Evolutionary conservation across 2,888 invertebrate genomes (phyloP).

Genomic region (Malacosoma neustria): DNA sequence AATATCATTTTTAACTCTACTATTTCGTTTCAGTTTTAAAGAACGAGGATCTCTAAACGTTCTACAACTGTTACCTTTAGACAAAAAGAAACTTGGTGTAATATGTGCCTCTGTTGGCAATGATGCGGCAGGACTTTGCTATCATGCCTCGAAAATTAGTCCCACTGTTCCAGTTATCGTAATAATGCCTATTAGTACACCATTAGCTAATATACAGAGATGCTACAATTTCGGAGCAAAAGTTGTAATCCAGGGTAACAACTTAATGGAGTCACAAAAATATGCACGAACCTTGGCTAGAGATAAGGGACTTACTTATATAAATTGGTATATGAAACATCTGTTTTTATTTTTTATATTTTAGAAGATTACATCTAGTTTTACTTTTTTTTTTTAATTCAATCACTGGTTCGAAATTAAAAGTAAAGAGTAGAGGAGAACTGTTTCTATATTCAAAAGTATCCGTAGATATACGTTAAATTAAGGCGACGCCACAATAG

Average conservation of each 20-base stretch:
- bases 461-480: too few species aligned
- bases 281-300: conserved; percentile 75
- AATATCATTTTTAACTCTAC: too few species aligned
- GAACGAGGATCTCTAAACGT: conserved; percentile 81
- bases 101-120: conserved; percentile 83
- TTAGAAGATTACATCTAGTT: too few species aligned
- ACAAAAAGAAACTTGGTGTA: conserved; percentile 77
- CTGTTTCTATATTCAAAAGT: too few species aligned
- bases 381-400: too few species aligned
- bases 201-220: conserved; percentile 79
- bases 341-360: too few species aligned
- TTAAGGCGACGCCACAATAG: too few species aligned
- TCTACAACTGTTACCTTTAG: conserved; percentile 69
- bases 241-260: conserved; percentile 77
- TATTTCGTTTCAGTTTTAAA: conserved; percentile 75
- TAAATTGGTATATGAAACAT: conserved; percentile 81
- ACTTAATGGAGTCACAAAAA: conserved; percentile 75
- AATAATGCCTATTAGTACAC: conserved; percentile 79
- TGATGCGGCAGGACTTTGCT: conserved; percentile 79
- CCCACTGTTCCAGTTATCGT: conserved; percentile 73
- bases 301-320: conserved; percentile 76
- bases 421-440: too few species aligned
- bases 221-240: conserved; percentile 79
- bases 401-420: too few species aligned
- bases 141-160: conserved; percentile 75